A percentile compares a stretch with the other conserved stretches of the same genome.
Evolutionary conservation across 2,113 vertebrate species (phyloP).

Genomic region (Amphiprion ocellaris): DNA sequence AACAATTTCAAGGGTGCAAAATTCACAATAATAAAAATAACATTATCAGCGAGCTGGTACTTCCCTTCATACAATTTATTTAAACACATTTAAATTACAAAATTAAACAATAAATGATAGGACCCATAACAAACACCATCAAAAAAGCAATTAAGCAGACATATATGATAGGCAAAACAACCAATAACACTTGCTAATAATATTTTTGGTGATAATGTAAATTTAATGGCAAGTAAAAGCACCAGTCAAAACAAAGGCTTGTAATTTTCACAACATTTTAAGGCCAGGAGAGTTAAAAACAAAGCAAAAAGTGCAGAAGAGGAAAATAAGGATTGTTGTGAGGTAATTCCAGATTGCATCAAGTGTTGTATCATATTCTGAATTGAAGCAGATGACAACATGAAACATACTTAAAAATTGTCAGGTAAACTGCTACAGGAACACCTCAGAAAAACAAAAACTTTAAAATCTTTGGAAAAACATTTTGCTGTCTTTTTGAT

Average conservation of each 20-base stretch:
- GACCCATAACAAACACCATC: too few relatives aligned
- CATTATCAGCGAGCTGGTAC: neutral
- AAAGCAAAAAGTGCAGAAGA: neutral
- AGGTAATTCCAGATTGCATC: conserved; percentile 24
- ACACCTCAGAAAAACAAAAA: neutral
- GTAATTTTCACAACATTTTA: conserved; percentile 17
- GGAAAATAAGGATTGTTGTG: neutral
- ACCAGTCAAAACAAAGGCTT: conserved; percentile 16
- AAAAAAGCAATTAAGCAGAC: neutral
- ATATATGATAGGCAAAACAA: conserved; percentile 3
- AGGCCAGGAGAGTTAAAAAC: conserved; percentile 7
- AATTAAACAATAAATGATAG: conserved; percentile 18
- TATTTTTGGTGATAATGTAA: conserved; percentile 17
- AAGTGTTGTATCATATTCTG: conserved; percentile 1
- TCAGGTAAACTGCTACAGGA: neutral
- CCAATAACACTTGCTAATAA: neutral
- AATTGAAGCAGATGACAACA: neutral
- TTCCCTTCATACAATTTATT: conserved; percentile 20
- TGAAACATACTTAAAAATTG: neutral
- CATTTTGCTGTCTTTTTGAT: neutral
- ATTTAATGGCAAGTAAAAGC: neutral
- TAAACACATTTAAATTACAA: conserved; percentile 28
- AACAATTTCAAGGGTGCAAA: neutral
- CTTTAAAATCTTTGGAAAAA: neutral
- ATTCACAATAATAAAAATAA: neutral